Conservation (phyloP, 2,797 vertebrate species). For the Alfaro cultratus region DNA sequence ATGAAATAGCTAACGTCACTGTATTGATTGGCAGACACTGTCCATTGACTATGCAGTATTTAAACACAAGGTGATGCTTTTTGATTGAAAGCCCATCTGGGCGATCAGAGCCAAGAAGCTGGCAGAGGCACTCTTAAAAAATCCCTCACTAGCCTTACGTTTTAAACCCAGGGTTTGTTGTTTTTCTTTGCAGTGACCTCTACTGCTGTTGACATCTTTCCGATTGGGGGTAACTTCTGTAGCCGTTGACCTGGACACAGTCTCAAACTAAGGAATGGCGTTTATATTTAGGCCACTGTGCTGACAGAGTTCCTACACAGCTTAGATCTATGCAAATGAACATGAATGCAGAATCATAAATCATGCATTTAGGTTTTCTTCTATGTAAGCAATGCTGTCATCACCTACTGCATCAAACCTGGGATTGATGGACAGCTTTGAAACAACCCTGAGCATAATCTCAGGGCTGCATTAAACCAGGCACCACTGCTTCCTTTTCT, state of each 20-base stretch:
- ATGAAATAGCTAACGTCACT: background rate
- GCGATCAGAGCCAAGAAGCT: background rate
- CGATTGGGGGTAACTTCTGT: background rate
- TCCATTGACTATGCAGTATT: background rate
- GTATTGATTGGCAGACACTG: background rate
- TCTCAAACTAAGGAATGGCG: background rate
- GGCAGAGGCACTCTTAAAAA: background rate
- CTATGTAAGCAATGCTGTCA: conserved; percentile 42
- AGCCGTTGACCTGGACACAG: background rate
- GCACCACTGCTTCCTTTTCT: conserved; percentile 38
- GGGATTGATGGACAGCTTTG: conserved; percentile 35
- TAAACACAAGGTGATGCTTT: conserved; percentile 1
- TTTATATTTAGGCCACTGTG: background rate
- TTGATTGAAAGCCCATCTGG: background rate
- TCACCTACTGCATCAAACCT: conserved; percentile 28
- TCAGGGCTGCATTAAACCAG: conserved; percentile 40
- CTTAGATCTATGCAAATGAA: background rate
- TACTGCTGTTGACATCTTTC: background rate
- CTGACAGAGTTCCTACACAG: background rate
- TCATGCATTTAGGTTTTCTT: conserved; percentile 32
- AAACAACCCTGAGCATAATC: conserved; percentile 35
- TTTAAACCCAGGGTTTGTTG: background rate
- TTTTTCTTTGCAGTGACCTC: background rate
- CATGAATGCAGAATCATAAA: conserved; percentile 14
- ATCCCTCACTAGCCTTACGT: background rate